Evolutionary conservation across 2,888 invertebrate genomes (phyloP).

Genomic region (Lymantria monacha): DNA sequence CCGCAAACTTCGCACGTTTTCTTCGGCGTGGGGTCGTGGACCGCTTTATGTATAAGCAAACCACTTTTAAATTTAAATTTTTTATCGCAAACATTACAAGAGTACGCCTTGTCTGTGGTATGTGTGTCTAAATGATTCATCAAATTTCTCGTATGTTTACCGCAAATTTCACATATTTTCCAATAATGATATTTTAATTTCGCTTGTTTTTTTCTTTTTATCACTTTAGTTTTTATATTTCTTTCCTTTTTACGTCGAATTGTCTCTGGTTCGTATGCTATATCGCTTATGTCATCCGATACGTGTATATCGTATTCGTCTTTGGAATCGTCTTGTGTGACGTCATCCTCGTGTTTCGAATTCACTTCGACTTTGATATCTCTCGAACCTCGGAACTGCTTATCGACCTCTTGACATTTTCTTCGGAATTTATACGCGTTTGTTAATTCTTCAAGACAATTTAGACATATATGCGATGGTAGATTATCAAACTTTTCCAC

Average conservation of each 20-base stretch:
- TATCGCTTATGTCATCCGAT: slow-evolving; percentile 35
- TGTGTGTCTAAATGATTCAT: slow-evolving; percentile 71
- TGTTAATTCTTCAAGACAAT: slow-evolving; percentile 64
- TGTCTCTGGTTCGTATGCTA: slow-evolving; percentile 34
- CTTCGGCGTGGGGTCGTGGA: slow-evolving; percentile 70
- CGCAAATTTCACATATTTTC: slow-evolving; percentile 76
- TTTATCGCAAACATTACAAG: slow-evolving; percentile 73
- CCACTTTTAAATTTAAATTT: slow-evolving; percentile 77
- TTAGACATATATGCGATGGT: slow-evolving; percentile 64
- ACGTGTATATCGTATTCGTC: slow-evolving; percentile 30
- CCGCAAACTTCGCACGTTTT: slow-evolving; percentile 80
- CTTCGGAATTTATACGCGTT: slow-evolving; percentile 71
- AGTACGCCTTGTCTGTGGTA: slow-evolving; percentile 59
- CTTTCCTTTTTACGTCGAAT: slow-evolving; percentile 24
- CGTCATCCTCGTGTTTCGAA: slow-evolving; percentile 33
- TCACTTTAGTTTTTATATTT: slow-evolving; percentile 30
- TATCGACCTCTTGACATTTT: slow-evolving; percentile 70
- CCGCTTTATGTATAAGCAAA: slow-evolving; percentile 66
- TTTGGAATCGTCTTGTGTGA: slow-evolving; percentile 20
- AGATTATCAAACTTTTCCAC: slow-evolving; percentile 62
- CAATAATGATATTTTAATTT: slow-evolving; percentile 67
- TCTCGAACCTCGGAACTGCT: slow-evolving; percentile 43
- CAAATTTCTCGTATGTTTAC: slow-evolving; percentile 68
- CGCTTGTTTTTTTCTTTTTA: slow-evolving; percentile 43
- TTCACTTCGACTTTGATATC: slow-evolving; percentile 55